Evolutionary conservation across 2,888 invertebrate species (phyloP).

Genomic region (Parascotia fuliginaria): DNA sequence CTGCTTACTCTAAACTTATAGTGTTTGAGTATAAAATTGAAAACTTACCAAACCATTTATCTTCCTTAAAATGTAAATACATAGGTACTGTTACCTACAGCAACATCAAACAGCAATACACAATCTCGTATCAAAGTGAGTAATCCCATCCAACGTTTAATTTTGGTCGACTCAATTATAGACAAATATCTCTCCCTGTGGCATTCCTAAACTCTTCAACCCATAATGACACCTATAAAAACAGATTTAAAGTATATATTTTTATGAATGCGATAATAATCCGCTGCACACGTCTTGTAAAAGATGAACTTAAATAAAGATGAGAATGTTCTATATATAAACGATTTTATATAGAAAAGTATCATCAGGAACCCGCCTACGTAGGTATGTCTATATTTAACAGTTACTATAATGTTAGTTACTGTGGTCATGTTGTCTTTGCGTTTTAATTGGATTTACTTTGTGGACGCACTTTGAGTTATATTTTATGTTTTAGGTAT

Average conservation of each 20-base stretch:
- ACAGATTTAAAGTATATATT: constrained; percentile 34
- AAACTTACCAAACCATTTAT: no score
- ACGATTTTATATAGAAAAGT: constrained; percentile 47
- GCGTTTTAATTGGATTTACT: constrained; percentile 3
- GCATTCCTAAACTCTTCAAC: constrained; percentile 2
- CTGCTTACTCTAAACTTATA: no score
- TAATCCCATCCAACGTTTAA: not conserved
- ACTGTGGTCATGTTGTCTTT: constrained; percentile 17
- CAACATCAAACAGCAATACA: no score
- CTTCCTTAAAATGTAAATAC: no score
- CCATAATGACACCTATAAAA: constrained; percentile 10
- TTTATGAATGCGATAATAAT: constrained; percentile 42
- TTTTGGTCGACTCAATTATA: constrained; percentile 13
- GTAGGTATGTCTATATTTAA: constrained; percentile 35
- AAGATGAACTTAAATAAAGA: constrained; percentile 44
- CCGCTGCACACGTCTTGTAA: constrained; percentile 48
- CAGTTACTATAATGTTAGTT: constrained; percentile 44
- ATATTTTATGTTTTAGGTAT: no score
- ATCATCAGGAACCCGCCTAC: constrained; percentile 50
- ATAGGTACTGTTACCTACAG: no score
- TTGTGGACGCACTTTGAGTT: no score
- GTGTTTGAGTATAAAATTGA: no score
- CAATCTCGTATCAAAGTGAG: no score
- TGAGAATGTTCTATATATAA: constrained; percentile 56
- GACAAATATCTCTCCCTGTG: constrained; percentile 7